Evolutionary conservation across 2,888 invertebrate species (phyloP).

Genomic region (Tetragonisca angustula): DNA sequence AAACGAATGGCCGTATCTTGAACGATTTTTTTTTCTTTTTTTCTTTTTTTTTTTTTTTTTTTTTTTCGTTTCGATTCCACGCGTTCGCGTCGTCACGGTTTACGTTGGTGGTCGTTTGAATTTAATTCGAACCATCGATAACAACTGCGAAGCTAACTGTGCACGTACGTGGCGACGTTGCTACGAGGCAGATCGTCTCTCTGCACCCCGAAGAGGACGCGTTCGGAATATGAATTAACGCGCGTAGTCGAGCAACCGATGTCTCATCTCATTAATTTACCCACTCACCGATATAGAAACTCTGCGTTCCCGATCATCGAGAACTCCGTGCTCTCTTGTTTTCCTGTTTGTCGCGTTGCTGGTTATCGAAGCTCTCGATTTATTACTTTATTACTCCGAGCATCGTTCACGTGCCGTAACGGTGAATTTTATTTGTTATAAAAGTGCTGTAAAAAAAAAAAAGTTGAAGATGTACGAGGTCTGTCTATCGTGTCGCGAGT

Average conservation of each 20-base stretch:
- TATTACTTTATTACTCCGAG: not conserved
- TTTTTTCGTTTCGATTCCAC: not conserved
- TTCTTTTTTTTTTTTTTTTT: no score
- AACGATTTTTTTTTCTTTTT: not conserved
- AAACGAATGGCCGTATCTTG: not conserved
- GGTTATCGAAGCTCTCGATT: not conserved
- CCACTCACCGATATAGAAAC: not conserved
- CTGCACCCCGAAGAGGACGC: constrained; percentile 12
- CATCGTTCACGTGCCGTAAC: not conserved
- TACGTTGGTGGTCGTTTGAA: not conserved
- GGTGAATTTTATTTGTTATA: not conserved
- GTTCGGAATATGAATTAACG: constrained; percentile 37
- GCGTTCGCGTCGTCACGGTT: not conserved
- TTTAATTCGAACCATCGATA: constrained; percentile 30
- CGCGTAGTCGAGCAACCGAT: not conserved
- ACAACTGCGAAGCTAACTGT: not conserved
- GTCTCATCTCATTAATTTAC: constrained; percentile 21
- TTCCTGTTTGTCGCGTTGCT: not conserved
- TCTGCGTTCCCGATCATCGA: not conserved
- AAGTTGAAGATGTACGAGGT: not conserved
- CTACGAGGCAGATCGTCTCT: not conserved
- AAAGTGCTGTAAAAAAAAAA: not conserved
- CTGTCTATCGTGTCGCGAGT: no score
- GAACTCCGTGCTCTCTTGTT: not conserved
- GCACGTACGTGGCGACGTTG: not conserved